These are phyloP conservation scores for Etheostoma cragini DNA, from an alignment of 2,113 vertebrate species.

Conservation along the genomic window DNA sequence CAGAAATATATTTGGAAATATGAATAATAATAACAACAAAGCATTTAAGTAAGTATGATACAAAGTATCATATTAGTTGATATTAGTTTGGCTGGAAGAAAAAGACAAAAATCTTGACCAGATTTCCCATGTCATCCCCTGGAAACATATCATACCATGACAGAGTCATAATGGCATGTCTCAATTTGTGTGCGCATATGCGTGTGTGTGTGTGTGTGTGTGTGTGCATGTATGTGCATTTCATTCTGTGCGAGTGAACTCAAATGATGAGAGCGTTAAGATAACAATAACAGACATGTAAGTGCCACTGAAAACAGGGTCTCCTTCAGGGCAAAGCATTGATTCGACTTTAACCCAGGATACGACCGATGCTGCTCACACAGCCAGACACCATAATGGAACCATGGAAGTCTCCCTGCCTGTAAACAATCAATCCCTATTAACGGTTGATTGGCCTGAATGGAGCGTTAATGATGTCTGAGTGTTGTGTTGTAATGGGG, in stretches of 20 bases:
- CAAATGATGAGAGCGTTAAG: constrained; percentile 9
- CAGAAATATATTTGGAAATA: background rate
- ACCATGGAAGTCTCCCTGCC: constrained; percentile 40
- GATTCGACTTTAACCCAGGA: constrained; percentile 74
- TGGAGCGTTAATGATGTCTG: constrained; percentile 72
- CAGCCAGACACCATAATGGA: constrained; percentile 46
- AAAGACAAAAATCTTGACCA: background rate
- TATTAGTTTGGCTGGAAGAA: background rate
- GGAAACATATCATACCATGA: background rate
- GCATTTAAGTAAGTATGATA: background rate
- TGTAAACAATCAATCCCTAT: constrained; percentile 72
- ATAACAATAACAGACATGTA: constrained; percentile 37
- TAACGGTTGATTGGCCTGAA: constrained; percentile 70
- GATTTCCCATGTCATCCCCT: background rate
- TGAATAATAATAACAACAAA: background rate
- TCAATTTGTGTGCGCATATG: background rate
- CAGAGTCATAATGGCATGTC: background rate
- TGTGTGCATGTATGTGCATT: background rate
- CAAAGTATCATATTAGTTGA: background rate
- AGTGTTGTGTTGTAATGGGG: constrained; percentile 49
- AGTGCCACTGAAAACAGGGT: constrained; percentile 44
- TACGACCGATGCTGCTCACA: constrained; percentile 34
- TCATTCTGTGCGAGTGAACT: background rate
- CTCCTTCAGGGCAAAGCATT: constrained; percentile 54
- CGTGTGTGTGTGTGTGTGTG: background rate